A percentile compares a stretch with the other conserved stretches of the same genome.
Evolutionary conservation across 1,140 invertebrate species (phyloP).

Genomic region (Aphaenogaster rudis): DNA sequence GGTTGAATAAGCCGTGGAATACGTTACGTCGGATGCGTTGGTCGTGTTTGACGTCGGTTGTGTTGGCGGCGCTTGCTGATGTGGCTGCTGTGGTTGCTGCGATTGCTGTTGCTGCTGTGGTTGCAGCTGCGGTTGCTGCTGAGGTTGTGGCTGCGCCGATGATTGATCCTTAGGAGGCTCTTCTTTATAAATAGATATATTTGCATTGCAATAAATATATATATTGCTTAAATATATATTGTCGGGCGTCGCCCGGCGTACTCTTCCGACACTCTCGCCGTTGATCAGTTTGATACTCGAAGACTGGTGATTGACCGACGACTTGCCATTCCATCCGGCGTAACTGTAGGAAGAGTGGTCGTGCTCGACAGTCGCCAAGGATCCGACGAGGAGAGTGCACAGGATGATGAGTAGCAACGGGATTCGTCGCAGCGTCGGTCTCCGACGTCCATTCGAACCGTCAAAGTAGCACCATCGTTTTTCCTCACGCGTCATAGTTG

Average conservation of each 20-base stretch:
- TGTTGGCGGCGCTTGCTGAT: neutral
- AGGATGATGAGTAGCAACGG: constrained; percentile 71
- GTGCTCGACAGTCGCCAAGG: constrained; percentile 56
- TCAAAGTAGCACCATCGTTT: constrained; percentile 76
- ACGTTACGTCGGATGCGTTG: constrained; percentile 49
- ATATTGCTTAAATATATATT: constrained; percentile 10
- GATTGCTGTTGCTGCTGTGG: neutral
- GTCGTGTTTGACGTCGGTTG: constrained; percentile 6
- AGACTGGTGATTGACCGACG: constrained; percentile 8
- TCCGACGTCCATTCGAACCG: constrained; percentile 69
- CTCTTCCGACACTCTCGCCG: constrained; percentile 22
- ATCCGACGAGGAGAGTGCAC: constrained; percentile 57
- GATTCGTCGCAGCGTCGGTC: constrained; percentile 57
- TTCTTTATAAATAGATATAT: neutral
- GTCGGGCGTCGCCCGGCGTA: constrained; percentile 54
- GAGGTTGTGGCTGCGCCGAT: neutral
- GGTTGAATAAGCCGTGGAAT: constrained; percentile 63
- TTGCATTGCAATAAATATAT: no score
- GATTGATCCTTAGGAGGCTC: neutral
- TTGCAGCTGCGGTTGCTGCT: constrained; percentile 1
- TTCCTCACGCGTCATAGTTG: constrained; percentile 46
- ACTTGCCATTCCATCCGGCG: constrained; percentile 23
- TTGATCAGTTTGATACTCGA: constrained; percentile 30
- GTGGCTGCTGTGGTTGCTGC: constrained; percentile 3
- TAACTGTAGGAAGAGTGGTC: constrained; percentile 66